phyloP scores from a whole-genome alignment of 2,113 vertebrate species.

The Microcebus griseorufus region DNA sequence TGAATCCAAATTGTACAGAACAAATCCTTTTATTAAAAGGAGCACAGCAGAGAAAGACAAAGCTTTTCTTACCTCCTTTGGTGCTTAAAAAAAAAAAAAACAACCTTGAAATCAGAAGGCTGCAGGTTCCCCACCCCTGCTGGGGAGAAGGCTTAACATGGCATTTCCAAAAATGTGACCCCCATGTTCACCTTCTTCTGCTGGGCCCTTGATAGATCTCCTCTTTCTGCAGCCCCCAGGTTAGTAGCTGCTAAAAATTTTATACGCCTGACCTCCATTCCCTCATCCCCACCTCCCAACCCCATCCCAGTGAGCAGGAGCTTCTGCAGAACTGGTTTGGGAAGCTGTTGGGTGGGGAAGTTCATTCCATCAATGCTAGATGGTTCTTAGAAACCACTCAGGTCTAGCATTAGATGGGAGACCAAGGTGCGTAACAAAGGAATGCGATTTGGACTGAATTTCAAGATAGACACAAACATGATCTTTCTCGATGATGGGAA shows the following conservation, averaged over 20 bases:
- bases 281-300: background rate
- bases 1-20: no score
- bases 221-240: background rate
- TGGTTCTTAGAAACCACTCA: constrained; percentile 14
- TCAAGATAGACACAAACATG: constrained; percentile 7
- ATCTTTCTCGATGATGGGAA: constrained; percentile 24
- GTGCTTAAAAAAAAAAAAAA: no score
- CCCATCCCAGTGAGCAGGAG: background rate
- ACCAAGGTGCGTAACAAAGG: background rate
- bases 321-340: constrained; percentile 52
- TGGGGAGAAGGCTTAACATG: background rate
- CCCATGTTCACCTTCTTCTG: background rate
- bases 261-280: background rate
- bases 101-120: no score
- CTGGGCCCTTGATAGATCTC: background rate
- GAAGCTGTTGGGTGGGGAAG: constrained; percentile 18
- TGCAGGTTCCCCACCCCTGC: no score
- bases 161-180: background rate
- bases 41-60: no score
- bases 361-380: background rate
- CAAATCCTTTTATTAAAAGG: no score
- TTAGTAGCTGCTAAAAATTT: background rate
- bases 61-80: no score
- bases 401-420: background rate
- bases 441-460: background rate